Conservation (phyloP, 2,797 vertebrate species). For the Sebastolobus alascanus region DNA sequence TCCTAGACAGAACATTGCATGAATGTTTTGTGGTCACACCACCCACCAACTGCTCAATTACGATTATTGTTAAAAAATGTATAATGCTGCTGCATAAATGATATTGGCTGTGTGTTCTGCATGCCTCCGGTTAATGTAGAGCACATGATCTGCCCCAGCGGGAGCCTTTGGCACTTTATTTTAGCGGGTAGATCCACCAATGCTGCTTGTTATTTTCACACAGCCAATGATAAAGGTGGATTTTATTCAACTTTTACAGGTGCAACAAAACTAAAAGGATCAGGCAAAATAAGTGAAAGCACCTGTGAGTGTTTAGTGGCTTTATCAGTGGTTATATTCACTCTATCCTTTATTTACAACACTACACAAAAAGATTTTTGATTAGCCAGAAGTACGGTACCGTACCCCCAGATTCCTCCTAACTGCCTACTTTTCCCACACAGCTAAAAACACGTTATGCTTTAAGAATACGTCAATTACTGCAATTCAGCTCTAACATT, state of each 20-base stretch:
- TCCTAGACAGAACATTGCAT: not conserved
- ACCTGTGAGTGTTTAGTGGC: not conserved
- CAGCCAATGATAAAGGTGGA: not conserved
- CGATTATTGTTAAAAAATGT: not conserved
- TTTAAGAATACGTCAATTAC: not conserved
- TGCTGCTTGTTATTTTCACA: not conserved
- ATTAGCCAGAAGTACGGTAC: not conserved
- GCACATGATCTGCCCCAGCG: not conserved
- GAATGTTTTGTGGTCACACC: constrained; percentile 8
- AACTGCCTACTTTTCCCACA: not conserved
- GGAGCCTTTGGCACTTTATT: not conserved
- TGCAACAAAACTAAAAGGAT: not conserved
- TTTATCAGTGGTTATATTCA: not conserved
- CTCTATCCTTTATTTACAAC: not conserved
- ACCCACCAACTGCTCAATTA: not conserved
- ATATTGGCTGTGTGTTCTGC: constrained; percentile 6
- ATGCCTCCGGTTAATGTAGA: constrained; percentile 1
- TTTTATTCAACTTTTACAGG: not conserved
- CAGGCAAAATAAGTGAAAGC: not conserved
- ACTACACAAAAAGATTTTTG: not conserved
- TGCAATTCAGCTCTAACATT: constrained; percentile 25
- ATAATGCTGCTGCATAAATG: not conserved
- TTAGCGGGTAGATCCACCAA: not conserved
- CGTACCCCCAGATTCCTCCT: not conserved
- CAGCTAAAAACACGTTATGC: not conserved